These are phyloP conservation scores for Luffia ferchaultella DNA, from an alignment of 2,888 invertebrate genomes.

Conservation along the genomic window DNA sequence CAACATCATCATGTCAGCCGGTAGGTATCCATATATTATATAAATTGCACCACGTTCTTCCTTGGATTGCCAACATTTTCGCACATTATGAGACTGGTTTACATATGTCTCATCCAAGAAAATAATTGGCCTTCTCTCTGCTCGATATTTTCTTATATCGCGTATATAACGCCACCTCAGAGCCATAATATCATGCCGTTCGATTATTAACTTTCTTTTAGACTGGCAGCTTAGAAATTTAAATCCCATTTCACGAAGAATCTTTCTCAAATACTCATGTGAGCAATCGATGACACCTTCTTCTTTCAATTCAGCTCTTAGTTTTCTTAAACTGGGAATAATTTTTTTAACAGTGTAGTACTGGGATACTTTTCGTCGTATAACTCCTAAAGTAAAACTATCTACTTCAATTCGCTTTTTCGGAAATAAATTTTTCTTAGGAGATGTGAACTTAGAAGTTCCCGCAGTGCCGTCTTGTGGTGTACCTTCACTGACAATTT, in stretches of 20 bases:
- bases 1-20: slow-evolving; percentile 8
- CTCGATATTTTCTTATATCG: not conserved
- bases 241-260: not conserved
- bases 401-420: slow-evolving; percentile 1
- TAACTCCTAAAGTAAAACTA: not conserved
- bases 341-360: not conserved
- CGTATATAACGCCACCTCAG: not conserved
- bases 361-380: not conserved
- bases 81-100: not conserved
- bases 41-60: slow-evolving; percentile 5
- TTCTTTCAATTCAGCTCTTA: not conserved
- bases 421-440: not conserved
- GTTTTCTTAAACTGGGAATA: not conserved
- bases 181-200: not conserved
- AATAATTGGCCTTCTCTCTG: not conserved
- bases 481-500: not conserved
- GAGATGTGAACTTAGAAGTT: not conserved
- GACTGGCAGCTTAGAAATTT: not conserved
- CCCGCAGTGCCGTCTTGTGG: not conserved
- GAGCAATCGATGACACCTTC: not conserved
- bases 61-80: not conserved
- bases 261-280: not conserved
- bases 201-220: not conserved
- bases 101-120: not conserved
- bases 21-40: slow-evolving; percentile 9